phyloP scores from a whole-genome alignment of 1,140 invertebrate species.

The Proctacanthus coquilletti region DNA sequence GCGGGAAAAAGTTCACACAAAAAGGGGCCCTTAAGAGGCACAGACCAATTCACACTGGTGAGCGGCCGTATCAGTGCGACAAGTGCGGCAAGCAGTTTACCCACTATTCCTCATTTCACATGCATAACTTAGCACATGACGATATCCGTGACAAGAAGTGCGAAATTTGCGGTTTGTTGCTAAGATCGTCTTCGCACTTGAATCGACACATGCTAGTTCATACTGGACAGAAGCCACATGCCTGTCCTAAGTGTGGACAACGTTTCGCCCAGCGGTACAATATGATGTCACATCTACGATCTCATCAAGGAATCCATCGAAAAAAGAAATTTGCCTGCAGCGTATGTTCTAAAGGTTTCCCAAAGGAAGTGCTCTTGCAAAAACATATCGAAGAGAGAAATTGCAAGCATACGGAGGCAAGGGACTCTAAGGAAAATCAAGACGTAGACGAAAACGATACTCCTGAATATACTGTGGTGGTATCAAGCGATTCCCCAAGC shows the following conservation, averaged over 20 bases:
- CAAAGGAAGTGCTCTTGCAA: background rate
- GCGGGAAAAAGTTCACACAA: conserved; percentile 55
- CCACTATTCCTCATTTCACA: conserved; percentile 20
- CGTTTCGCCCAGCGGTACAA: conserved; percentile 29
- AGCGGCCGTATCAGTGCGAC: conserved; percentile 40
- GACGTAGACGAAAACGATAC: too few species aligned
- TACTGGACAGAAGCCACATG: conserved; percentile 34
- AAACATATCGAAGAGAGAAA: background rate
- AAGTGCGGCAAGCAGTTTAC: conserved; percentile 17
- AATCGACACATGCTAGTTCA: conserved; percentile 44
- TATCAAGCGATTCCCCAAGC: too few species aligned
- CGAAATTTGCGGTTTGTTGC: conserved; percentile 50
- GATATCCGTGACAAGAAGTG: conserved; percentile 36
- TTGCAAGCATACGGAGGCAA: too few species aligned
- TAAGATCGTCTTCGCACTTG: conserved; percentile 42
- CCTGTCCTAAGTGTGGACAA: conserved; percentile 29
- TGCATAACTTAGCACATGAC: conserved; percentile 36
- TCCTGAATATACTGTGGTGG: too few species aligned
- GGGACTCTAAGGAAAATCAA: too few species aligned
- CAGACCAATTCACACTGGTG: conserved; percentile 46
- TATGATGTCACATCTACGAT: conserved; percentile 68
- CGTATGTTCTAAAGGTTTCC: background rate
- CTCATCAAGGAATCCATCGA: conserved; percentile 33
- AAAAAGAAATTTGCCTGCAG: background rate
- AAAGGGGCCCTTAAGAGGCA: conserved; percentile 42